phyloP scores from a whole-genome alignment of 2,797 vertebrate species.

The Molothrus aeneus region DNA sequence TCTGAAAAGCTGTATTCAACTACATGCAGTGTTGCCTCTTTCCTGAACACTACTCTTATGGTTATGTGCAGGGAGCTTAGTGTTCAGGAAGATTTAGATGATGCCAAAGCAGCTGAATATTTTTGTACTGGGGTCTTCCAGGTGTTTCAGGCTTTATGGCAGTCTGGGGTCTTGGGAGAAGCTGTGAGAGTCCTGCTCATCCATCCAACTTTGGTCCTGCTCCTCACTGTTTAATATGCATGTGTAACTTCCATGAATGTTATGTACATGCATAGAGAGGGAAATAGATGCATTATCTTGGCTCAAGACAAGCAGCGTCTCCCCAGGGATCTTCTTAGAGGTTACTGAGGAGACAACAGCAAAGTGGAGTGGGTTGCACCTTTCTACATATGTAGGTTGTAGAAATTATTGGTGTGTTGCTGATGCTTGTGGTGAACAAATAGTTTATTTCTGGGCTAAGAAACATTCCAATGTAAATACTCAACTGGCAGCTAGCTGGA shows the following conservation, averaged over 20 bases:
- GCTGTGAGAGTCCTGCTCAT: neutral
- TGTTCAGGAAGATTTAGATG: neutral
- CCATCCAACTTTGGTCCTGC: neutral
- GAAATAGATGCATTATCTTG: slow-evolving; percentile 36
- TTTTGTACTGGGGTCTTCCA: neutral
- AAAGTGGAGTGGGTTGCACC: neutral
- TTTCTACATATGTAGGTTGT: neutral
- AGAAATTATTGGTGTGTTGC: slow-evolving; percentile 22
- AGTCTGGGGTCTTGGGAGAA: neutral
- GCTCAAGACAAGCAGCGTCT: slow-evolving; percentile 24
- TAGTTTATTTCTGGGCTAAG: slow-evolving; percentile 68
- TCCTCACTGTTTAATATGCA: neutral
- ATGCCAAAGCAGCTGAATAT: neutral
- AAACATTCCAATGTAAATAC: slow-evolving; percentile 71
- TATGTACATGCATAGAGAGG: neutral
- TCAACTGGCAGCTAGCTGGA: slow-evolving; percentile 71
- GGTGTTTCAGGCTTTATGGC: neutral
- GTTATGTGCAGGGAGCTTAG: neutral
- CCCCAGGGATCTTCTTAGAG: slow-evolving; percentile 34
- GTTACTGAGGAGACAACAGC: slow-evolving; percentile 34
- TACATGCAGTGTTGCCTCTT: neutral
- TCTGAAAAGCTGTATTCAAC: slow-evolving; percentile 62
- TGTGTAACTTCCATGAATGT: neutral
- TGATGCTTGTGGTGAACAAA: slow-evolving; percentile 42
- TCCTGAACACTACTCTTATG: neutral